Evolutionary conservation across 2,113 vertebrate genomes (phyloP).

Genomic region (Odobenus rosmarus): DNA sequence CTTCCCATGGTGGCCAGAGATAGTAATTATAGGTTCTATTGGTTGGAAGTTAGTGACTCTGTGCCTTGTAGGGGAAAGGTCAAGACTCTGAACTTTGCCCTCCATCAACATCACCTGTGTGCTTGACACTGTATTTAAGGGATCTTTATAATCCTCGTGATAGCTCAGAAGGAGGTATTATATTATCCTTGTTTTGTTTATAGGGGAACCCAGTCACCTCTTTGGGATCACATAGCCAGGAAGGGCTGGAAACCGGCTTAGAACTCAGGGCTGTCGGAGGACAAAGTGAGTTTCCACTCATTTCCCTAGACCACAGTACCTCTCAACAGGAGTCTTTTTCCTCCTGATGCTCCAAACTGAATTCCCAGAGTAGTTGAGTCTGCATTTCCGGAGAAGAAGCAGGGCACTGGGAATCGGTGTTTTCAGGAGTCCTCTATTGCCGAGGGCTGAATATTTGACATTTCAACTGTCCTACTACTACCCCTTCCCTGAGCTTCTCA

Average conservation of each 20-base stretch:
- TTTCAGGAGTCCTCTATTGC: slow-evolving; percentile 53
- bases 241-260: neutral
- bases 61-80: slow-evolving; percentile 66
- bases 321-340: neutral
- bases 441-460: slow-evolving; percentile 64
- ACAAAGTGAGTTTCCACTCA: neutral
- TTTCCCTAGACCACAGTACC: neutral
- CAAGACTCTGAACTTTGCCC: slow-evolving; percentile 62
- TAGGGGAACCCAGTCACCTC: neutral
- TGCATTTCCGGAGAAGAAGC: neutral
- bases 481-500: slow-evolving; percentile 53
- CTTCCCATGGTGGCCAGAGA: slow-evolving; percentile 66
- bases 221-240: neutral
- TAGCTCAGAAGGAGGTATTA: neutral
- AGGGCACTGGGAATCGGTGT: slow-evolving; percentile 13
- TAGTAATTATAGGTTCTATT: slow-evolving; percentile 60
- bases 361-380: neutral
- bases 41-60: slow-evolving; percentile 58
- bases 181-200: slow-evolving; percentile 27
- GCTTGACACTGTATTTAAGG: slow-evolving; percentile 39
- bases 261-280: neutral
- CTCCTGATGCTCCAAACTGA: neutral
- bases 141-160: slow-evolving; percentile 6
- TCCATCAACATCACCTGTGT: slow-evolving; percentile 36
- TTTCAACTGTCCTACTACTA: neutral